phyloP scores from a whole-genome alignment of 2,113 vertebrate species.

The Pluvianellus socialis region DNA sequence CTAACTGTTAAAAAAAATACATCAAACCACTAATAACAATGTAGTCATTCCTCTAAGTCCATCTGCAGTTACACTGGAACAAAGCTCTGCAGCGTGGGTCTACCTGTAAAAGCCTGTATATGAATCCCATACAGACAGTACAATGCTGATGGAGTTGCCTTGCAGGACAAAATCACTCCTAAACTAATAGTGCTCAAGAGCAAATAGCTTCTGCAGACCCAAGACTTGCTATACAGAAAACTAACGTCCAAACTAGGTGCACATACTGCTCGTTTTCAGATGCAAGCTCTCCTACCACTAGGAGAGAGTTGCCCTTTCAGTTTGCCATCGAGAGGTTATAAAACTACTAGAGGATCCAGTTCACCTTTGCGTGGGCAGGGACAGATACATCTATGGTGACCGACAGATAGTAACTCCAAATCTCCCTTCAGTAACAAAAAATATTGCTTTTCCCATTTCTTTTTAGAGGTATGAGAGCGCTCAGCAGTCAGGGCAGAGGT shows the following conservation, averaged over 20 bases:
- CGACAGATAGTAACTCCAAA: not conserved
- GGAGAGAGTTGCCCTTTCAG: not conserved
- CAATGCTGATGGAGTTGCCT: not conserved
- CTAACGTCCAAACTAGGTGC: not conserved
- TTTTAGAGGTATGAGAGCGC: not conserved
- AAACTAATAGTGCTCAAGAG: not conserved
- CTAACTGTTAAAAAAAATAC: not conserved
- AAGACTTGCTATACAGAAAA: not conserved
- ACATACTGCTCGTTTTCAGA: not conserved
- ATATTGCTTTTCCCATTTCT: not conserved
- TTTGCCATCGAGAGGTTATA: not conserved
- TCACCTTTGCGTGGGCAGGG: not conserved
- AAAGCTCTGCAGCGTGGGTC: not conserved
- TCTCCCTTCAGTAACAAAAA: not conserved
- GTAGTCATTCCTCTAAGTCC: not conserved
- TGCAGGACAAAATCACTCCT: not conserved
- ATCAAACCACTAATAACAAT: not conserved
- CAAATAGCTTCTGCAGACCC: not conserved
- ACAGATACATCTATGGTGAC: not conserved
- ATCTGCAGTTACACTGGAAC: not conserved
- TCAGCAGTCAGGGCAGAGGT: not conserved
- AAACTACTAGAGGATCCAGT: not conserved
- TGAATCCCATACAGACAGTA: not conserved
- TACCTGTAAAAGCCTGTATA: not conserved
- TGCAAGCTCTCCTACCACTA: not conserved